Base-by-base conservation (phyloP, 1,140 invertebrate species). In the Pseudomyrmex pallidus region DNA sequence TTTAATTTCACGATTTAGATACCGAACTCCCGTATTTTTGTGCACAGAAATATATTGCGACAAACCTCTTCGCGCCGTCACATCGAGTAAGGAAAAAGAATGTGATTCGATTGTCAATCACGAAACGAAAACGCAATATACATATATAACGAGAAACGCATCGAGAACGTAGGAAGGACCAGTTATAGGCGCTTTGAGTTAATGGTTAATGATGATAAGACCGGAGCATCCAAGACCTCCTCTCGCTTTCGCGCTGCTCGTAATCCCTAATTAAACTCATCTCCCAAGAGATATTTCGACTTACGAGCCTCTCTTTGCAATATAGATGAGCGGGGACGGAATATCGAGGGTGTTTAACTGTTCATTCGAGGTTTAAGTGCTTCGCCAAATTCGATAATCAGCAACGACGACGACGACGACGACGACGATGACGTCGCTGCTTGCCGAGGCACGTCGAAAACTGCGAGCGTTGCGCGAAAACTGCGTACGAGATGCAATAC, bases 291-390 rank as follows among this genome's bases (percentile, higher is more conserved):
- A n/a, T 59, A 80, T 48, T 44, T 72, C 54, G 54, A 80, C 66
- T 80, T 72, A 80, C 54, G 46, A 80, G 10, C 48, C 61, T 35
- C 35, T 35, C 57, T 15, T 25, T 84, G 70, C 74, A 76, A 76
- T 20, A 54, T 84, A 85, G 74, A 77, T 82, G 17, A 84, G 13
- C 35, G 52, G 54, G 72, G 46, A 76, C 54, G 22, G 68, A 82
- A 76, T 86, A 88, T 88, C 83, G 83, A 78, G 74, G 74, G 73
- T 22, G 80, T 87, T 88, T 83, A 84, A 61, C 46, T 52, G 52
- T 35, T 57, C 5, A 35, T 35, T 67, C 50, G 50, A 57, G 59
- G 35, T 68, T 78, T 48, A 70, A 70, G 54, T 59, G 66, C 54
- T 22, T 44, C 48, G 13, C 48, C 20, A 54, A 77, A 57, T 72